Evolutionary conservation across 1,140 invertebrate species (phyloP), one percentile per base, ranked within the genome.

Genomic region (Pseudomyrmex gracilis): DNA sequence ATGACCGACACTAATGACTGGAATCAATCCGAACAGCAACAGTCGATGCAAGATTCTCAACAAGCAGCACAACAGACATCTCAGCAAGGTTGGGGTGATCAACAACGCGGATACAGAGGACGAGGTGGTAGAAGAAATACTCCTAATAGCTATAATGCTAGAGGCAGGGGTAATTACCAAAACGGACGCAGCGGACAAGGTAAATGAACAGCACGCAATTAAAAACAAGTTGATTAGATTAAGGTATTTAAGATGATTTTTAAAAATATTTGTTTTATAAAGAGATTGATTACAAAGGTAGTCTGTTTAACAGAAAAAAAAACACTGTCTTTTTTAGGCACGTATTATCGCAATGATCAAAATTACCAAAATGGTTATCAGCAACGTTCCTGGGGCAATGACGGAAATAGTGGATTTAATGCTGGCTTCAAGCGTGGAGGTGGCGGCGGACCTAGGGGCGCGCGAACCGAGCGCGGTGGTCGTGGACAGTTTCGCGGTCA

Each of bases 301-400:
- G 5, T 0, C 7, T 34, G 5, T 34, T 34, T 34, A 34, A 34
- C 5, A 34, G 34, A 34, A 34, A 34, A n/a, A 53, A 1, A 53
- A 45, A 9, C 22, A 5, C 34, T 43, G n/a, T 24, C 1, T 22
- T 51, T 77, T 45, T 0, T 55, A 93, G 92, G 91, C 73, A 86
- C 92, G 0, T 93, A 93, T 45, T 94, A 93, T 84, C 93, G 93
- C n/a, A 93, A 93, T 43, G 92, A 90, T 13, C 92, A 85, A 24
- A 92, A 92, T 57, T 94, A 94, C 71, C 94, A 94, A 78, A 94
- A 94, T 24, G 93, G 93, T 43, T 94, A 94, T 85, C 92, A 93
- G 73, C 90, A 89, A 67, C 91, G 92, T 22, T 92, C 92, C 20
- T 93, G 92, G 90, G 90, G 86, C n/a, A 92, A 90, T 17, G 91